phyloP scores from a whole-genome alignment of 2,888 invertebrate genomes.

The Pherbina coryleti region DNA sequence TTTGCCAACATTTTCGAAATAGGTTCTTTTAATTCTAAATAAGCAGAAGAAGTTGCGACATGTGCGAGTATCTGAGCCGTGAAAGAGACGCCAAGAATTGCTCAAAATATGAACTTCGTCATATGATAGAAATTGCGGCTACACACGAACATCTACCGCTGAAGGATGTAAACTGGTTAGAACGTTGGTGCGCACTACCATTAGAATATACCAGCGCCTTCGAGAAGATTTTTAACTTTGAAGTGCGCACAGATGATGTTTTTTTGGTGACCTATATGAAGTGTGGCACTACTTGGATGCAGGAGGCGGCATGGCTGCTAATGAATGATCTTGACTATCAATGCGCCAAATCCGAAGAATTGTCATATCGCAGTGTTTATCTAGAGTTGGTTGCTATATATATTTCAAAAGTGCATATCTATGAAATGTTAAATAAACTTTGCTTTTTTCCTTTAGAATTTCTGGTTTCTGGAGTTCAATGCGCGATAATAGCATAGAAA shows the following conservation, averaged over 20 bases:
- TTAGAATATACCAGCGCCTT: too few relatives aligned
- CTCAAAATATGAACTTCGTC: too few relatives aligned
- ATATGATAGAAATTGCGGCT: not conserved
- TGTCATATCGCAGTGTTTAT: conserved; percentile 27
- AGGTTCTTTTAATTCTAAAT: too few relatives aligned
- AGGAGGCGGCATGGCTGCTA: conserved; percentile 54
- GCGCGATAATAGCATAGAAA: not conserved
- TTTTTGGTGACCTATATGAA: conserved; percentile 53
- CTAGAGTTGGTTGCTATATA: conserved; percentile 54
- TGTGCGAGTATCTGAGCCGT: too few relatives aligned
- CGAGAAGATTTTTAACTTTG: conserved; percentile 45
- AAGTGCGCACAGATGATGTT: conserved; percentile 51
- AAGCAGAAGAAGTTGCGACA: too few relatives aligned
- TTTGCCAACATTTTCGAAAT: too few relatives aligned
- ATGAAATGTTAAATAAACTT: too few relatives aligned
- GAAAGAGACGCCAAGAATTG: too few relatives aligned
- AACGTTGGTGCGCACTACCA: conserved; percentile 48
- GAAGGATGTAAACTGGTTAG: conserved; percentile 39
- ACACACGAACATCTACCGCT: conserved; percentile 43
- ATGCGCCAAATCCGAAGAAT: conserved; percentile 40
- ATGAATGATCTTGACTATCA: conserved; percentile 52
- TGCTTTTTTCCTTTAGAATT: not conserved
- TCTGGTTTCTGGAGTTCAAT: not conserved
- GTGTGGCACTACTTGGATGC: conserved; percentile 57
- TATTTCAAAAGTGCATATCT: too few relatives aligned